Evolutionary conservation across 2,888 invertebrate species (phyloP), one percentile per base, ranked within the genome.

Genomic region (Drosophila pseudotakahashii): DNA sequence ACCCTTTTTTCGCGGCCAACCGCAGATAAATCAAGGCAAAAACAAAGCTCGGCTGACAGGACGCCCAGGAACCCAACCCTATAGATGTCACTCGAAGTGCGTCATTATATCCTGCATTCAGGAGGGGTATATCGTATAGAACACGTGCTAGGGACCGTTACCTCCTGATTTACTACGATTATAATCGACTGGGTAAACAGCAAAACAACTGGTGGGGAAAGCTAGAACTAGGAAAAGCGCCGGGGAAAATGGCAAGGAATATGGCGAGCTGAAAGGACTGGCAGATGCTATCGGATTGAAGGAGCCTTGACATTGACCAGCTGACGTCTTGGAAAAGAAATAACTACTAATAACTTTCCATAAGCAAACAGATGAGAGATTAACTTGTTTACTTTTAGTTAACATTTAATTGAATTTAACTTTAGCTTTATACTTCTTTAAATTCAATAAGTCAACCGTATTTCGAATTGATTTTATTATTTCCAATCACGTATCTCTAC

Each of bases 21-120:
- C 55, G 44, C 52, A 59, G 45, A 79, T 81, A 77, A 79, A 76
- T 78, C 77, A 82, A 73, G 48, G 55, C 45, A 48, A 55, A 58
- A 61, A 53, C 45, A 53, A 67, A 53, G 7, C n/a, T 54, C 30
- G 6, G 37, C 9, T 11, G 19, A 50, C 50, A 41, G 41, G 14
- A 55, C 57, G 26, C 6, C 16, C 26, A 26, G 26, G 26, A 30
- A 30, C 26, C 26, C 1, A 30, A 9, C 39, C 30, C n/a, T 14
- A 14, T 13, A 41, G 47, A 42, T 37, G 52, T 13, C 19, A 51
- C 57, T 39, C 30, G 51, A 68, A 71, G 16, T 71, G 71, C 73
- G 73, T 71, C 73, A 72, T 55, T 72, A 48, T 26, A 41, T 13
- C n/a, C 19, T 16, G 34, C 39, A 70, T 30, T 59, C 32, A 37